These are phyloP conservation scores for Megaleporinus macrocephalus DNA, from an alignment of 2,113 vertebrate genomes.

Conservation along the genomic window DNA sequence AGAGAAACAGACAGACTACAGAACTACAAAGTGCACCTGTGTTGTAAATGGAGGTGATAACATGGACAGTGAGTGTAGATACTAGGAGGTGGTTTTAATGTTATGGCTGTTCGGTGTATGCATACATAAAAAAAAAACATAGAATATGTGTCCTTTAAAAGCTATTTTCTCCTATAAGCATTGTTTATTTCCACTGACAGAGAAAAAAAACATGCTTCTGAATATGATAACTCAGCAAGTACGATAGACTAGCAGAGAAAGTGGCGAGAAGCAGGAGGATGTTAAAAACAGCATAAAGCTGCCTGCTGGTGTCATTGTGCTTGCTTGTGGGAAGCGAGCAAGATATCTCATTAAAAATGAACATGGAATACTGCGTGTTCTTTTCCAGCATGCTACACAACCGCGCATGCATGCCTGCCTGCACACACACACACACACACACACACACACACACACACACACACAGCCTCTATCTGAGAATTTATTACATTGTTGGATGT, in stretches of 20 bases:
- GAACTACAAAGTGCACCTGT: too few species aligned
- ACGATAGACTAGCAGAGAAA: not conserved
- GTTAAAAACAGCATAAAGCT: constrained; percentile 25
- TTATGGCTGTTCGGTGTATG: too few species aligned
- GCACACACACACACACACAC: constrained; percentile 21
- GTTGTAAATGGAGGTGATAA: too few species aligned
- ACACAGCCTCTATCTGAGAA: constrained; percentile 13
- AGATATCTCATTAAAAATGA: constrained; percentile 37
- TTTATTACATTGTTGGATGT: not conserved
- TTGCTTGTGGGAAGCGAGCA: constrained; percentile 9
- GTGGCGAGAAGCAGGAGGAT: not conserved
- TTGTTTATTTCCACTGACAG: not conserved
- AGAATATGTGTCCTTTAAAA: not conserved
- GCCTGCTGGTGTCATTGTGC: constrained; percentile 11
- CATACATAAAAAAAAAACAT: too few species aligned
- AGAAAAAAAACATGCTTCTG: not conserved
- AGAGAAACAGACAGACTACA: too few species aligned
- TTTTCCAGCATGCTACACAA: not conserved
- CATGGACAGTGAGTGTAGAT: too few species aligned
- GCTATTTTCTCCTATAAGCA: not conserved
- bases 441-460: constrained; percentile 16
- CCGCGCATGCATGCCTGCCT: not conserved
- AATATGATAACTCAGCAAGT: not conserved
- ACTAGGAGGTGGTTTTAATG: too few species aligned
- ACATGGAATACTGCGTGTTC: constrained; percentile 16